Evolutionary conservation across 2,888 invertebrate species (phyloP).

Genomic region (Zele albiditarsus): DNA sequence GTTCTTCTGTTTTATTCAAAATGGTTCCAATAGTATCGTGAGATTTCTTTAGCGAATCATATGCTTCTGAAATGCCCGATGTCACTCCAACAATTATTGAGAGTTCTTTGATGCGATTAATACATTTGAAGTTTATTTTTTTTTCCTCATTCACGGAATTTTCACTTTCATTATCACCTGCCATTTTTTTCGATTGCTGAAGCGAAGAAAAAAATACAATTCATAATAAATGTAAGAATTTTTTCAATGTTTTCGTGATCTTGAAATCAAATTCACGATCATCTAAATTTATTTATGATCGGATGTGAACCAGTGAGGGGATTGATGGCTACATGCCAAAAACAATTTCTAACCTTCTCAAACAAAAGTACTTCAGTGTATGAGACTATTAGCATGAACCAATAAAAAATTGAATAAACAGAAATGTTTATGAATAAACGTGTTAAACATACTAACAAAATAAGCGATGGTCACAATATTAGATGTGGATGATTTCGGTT

Average conservation of each 20-base stretch:
- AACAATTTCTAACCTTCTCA: neutral
- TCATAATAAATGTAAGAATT: neutral
- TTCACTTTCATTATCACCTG: slow-evolving; percentile 48
- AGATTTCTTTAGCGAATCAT: slow-evolving; percentile 55
- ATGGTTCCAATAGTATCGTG: slow-evolving; percentile 55
- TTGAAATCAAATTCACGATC: slow-evolving; percentile 6
- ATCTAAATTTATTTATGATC: neutral
- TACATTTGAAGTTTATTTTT: slow-evolving; percentile 45
- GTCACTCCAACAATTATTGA: slow-evolving; percentile 55
- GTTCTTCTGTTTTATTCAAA: slow-evolving; percentile 54
- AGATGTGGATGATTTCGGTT: slow-evolving; percentile 42
- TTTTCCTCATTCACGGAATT: slow-evolving; percentile 36
- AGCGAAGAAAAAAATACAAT: slow-evolving; percentile 28
- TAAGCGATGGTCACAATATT: slow-evolving; percentile 63
- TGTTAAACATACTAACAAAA: slow-evolving; percentile 58
- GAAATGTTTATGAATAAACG: neutral
- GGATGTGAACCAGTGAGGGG: neutral
- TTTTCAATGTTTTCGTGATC: neutral
- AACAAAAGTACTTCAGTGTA: neutral
- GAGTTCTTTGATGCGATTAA: slow-evolving; percentile 50
- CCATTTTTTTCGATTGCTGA: slow-evolving; percentile 60
- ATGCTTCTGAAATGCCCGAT: slow-evolving; percentile 54
- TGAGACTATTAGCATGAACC: neutral
- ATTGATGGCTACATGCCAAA: neutral
- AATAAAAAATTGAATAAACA: neutral